Evolutionary conservation across 1,140 invertebrate species (phyloP), one percentile per base, ranked within the genome.

Genomic region (Homalodisca vitripennis): DNA sequence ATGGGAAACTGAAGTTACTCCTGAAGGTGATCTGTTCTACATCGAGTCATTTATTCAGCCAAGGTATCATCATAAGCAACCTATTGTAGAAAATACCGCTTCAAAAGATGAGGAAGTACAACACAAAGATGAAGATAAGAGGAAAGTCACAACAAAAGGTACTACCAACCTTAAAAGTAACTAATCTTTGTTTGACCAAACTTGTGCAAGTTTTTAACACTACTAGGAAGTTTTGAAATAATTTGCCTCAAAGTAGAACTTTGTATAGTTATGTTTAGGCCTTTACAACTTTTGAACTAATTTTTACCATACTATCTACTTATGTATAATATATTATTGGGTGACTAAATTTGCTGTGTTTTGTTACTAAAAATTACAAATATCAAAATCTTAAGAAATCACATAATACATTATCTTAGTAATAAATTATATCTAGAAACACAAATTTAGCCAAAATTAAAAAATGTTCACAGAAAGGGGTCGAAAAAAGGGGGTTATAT

Each of bases 1-100:
- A 60, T 73, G 72, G 72, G 64, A 69, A 27, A 29, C 48, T 57
- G 67, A 68, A 71, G 57, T 73, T 20, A 60, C 60, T 32, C 34
- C 67, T 2, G 41, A 69, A 41, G 72, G 72, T n/a, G 72, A 73
- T 67, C 34, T 73, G 64, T 71, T 71, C 62, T 73, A 71, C 60
- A 67, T 73, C 30, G 69, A 70, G 30, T 66, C 69, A 29, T 34
- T 46, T 27, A 22, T 46, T 13, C 68, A 63, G 20, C 62, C 68
- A 51, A 48, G 31, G 31, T 46, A 24, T 62, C 29, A 60, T 62
- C 57, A 48, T 34, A 62, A 41, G 29, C 62, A 48, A 31, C 20
- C 31, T 27, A 55, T 47, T 67, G 32, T 41, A 22, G 27, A 29
- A 24, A 47, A 66, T 17, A 47, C 48, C 13, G 29, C 27, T 14